Evolutionary conservation across 2,888 invertebrate species (phyloP), one percentile per base, ranked within the genome.

Genomic region (Reticulitermes lucifugus): DNA sequence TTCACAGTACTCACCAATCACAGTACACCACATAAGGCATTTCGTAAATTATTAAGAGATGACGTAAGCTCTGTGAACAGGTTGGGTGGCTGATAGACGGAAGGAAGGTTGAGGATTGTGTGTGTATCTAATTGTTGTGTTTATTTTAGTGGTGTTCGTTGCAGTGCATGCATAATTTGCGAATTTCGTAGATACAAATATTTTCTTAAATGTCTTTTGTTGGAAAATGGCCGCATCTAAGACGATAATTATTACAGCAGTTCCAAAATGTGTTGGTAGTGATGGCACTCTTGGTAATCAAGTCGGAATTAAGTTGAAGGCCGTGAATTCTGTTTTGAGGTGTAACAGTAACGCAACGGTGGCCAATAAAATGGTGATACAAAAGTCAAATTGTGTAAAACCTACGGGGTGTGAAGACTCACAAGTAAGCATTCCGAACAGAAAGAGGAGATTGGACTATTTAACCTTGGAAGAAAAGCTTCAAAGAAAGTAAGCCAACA

Each of bases 401-500:
- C 5, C 73, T 22, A 21, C 21, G 35, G 25, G 25, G 77, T 46
- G 43, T 77, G 79, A 84, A 59, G 83, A 55, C 2, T n/a, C 79
- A 18, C 14, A 35, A 41, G 84, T 85, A 75, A 88, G 9, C n/a
- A 7, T 65, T n/a, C n/a, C 88, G n/a, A 92, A 93, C 2, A 94
- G 95, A 88, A 97, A 97, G 90, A 93, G 97, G 85, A 93, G 96
- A 84, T 91, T 97, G 89, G 97, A 97, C 90, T 97, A 97, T 90
- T 91, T 97, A 75, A 92, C 96, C 86, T 96, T 96, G 95, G 97
- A 97, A 89, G 96, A 97, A 90, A 97, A 97, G 90, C 92, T 97
- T 89, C 96, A 96, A 91, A 93, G 97, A 90, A 97, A 97, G 97
- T 97, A 91, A 93, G 96, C 93, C 75, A n/a, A n/a, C 18, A 18